Percentiles rank a stretch among this genome's conserved stretches.
Conservation (phyloP, 2,888 invertebrate species). For the Andrena hattorfiana region DNA sequence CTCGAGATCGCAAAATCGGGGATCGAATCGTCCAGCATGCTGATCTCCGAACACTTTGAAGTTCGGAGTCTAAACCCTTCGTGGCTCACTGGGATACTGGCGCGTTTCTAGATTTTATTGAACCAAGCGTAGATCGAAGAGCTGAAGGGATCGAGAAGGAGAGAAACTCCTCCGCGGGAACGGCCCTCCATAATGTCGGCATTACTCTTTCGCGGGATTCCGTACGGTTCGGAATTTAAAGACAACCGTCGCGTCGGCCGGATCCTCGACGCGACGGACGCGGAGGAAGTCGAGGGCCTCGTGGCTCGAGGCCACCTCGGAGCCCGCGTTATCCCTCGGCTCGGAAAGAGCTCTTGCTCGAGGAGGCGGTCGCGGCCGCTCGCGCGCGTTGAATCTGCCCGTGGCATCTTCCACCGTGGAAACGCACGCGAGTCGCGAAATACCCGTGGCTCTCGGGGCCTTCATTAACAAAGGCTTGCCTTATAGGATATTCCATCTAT, state of each 20-base stretch:
- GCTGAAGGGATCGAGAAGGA: conserved; percentile 1
- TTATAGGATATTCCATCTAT: conserved; percentile 75
- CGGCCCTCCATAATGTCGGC: conserved; percentile 52
- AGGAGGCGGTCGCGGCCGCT: neutral
- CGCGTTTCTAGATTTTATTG: conserved; percentile 60
- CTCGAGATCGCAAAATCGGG: conserved; percentile 46
- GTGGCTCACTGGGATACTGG: neutral
- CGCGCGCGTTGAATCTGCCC: conserved; percentile 66
- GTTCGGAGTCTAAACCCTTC: neutral
- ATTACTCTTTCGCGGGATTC: conserved; percentile 61
- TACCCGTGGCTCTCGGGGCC: conserved; percentile 59
- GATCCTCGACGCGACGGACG: conserved; percentile 28
- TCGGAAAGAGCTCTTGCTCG: conserved; percentile 44
- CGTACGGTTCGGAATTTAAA: conserved; percentile 64
- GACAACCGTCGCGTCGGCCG: conserved; percentile 42
- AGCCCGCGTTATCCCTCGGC: conserved; percentile 43
- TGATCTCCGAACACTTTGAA: neutral
- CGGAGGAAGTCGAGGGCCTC: conserved; percentile 54
- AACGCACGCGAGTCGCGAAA: conserved; percentile 77
- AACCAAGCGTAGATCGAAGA: conserved; percentile 61
- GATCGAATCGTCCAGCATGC: conserved; percentile 18
- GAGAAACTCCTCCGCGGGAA: conserved; percentile 21
- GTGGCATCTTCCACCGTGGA: conserved; percentile 72
- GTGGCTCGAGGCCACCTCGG: conserved; percentile 48
- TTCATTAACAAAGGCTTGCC: conserved; percentile 74